These are phyloP conservation scores for Rattus norvegicus DNA, from an alignment of 2,113 vertebrate species.

Conservation along the genomic window DNA sequence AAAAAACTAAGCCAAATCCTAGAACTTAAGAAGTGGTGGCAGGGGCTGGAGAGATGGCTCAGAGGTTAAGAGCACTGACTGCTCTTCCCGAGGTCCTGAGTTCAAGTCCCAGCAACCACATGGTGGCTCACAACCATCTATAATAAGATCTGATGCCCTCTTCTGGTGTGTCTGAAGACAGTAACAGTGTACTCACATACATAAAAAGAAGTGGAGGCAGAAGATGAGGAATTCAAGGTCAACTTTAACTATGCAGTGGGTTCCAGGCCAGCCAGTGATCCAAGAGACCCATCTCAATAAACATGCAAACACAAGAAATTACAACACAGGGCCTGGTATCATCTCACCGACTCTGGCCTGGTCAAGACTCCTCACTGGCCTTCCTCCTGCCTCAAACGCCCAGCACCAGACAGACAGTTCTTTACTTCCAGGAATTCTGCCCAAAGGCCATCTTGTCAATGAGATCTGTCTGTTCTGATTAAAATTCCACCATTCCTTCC, in stretches of 20 bases:
- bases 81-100: too few relatives aligned
- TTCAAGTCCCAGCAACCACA: too few relatives aligned
- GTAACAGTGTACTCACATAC: too few relatives aligned
- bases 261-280: neutral
- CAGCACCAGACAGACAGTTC: neutral
- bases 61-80: too few relatives aligned
- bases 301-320: neutral
- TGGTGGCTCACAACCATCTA: too few relatives aligned
- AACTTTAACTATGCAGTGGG: neutral
- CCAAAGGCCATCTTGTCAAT: conserved; percentile 1
- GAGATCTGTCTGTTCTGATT: neutral
- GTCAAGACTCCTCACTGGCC: neutral
- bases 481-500: neutral
- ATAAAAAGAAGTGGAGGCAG: neutral
- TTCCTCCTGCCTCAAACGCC: neutral
- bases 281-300: neutral
- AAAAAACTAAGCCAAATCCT: neutral
- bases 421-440: neutral
- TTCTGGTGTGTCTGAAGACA: too few relatives aligned
- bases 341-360: neutral
- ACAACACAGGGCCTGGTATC: neutral
- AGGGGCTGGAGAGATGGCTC: too few relatives aligned
- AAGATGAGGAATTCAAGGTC: neutral
- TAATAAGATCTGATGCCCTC: too few relatives aligned
- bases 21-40: neutral